phyloP scores from a whole-genome alignment of 2,113 vertebrate genomes.

The Dipodomys merriami region DNA sequence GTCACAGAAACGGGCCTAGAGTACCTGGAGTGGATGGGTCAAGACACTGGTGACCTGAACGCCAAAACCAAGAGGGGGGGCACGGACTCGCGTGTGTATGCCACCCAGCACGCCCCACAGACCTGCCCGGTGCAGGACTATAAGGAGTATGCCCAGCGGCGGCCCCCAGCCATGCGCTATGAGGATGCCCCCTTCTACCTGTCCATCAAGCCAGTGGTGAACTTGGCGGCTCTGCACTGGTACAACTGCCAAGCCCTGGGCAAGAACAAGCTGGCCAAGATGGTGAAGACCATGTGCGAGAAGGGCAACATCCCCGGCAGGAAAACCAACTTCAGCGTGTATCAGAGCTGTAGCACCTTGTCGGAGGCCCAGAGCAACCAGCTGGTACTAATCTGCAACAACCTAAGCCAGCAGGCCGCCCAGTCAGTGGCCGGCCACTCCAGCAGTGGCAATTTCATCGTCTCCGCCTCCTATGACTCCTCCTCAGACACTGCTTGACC shows the following conservation, averaged over 20 bases:
- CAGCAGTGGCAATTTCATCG: constrained; percentile 88
- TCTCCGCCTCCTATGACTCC: constrained; percentile 91
- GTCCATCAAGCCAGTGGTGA: constrained; percentile 91
- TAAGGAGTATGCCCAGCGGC: constrained; percentile 90
- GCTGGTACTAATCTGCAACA: constrained; percentile 91
- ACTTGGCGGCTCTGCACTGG: constrained; percentile 91
- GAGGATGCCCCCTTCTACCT: constrained; percentile 91
- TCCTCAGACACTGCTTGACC: constrained; percentile 89
- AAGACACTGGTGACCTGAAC: constrained; percentile 85
- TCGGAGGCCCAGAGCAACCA: constrained; percentile 93
- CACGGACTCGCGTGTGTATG: constrained; percentile 89
- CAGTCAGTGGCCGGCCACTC: constrained; percentile 88
- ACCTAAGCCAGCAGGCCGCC: constrained; percentile 90
- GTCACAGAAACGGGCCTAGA: constrained; percentile 89
- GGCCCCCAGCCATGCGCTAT: constrained; percentile 91
- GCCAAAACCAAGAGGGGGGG: constrained; percentile 88
- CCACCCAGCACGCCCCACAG: constrained; percentile 89
- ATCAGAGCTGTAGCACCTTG: constrained; percentile 91
- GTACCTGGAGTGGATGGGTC: constrained; percentile 92
- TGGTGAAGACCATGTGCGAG: constrained; percentile 93
- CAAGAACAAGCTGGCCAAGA: constrained; percentile 93
- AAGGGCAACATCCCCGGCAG: constrained; percentile 92
- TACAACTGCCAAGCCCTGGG: constrained; percentile 92
- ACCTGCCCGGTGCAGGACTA: constrained; percentile 93
- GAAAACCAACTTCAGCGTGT: constrained; percentile 93